Conservation (phyloP, 2,113 vertebrate genomes). For the Hemicordylus capensis region DNA sequence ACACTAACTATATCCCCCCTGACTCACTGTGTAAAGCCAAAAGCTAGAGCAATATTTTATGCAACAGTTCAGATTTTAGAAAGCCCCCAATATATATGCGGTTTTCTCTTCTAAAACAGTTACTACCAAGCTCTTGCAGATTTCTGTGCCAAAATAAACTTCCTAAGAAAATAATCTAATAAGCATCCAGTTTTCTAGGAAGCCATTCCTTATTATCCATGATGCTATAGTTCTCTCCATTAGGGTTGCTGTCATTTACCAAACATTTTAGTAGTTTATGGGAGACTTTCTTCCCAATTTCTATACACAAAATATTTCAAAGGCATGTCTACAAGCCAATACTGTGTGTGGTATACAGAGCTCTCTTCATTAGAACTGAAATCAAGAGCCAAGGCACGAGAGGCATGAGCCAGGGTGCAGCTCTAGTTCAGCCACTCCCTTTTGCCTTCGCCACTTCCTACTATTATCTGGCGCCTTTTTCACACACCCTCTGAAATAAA, state of each 20-base stretch:
- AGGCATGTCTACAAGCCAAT: conserved; percentile 25
- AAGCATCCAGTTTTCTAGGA: conserved; percentile 41
- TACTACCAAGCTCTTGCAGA: conserved; percentile 57
- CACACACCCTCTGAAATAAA: conserved; percentile 68
- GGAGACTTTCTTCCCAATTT: conserved; percentile 14
- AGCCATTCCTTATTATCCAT: conserved; percentile 30
- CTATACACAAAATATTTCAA: conserved; percentile 39
- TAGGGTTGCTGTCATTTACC: background rate
- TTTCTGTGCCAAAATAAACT: conserved; percentile 70
- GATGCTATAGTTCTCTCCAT: background rate
- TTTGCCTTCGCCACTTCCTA: conserved; percentile 69
- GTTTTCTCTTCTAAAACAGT: conserved; percentile 47
- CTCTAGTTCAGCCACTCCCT: conserved; percentile 49
- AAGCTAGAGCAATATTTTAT: background rate
- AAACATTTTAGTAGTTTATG: conserved; percentile 22
- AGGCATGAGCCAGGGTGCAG: conserved; percentile 27
- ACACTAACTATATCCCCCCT: background rate
- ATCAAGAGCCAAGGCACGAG: conserved; percentile 29
- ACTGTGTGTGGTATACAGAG: conserved; percentile 21
- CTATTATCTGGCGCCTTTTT: conserved; percentile 66
- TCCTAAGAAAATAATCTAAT: conserved; percentile 69
- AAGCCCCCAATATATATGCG: conserved; percentile 40
- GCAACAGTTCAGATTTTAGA: background rate
- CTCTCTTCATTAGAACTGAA: conserved; percentile 48
- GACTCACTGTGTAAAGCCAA: background rate